These are phyloP conservation scores for Bubo scandiacus DNA, from an alignment of 2,113 vertebrate species.

Conservation along the genomic window DNA sequence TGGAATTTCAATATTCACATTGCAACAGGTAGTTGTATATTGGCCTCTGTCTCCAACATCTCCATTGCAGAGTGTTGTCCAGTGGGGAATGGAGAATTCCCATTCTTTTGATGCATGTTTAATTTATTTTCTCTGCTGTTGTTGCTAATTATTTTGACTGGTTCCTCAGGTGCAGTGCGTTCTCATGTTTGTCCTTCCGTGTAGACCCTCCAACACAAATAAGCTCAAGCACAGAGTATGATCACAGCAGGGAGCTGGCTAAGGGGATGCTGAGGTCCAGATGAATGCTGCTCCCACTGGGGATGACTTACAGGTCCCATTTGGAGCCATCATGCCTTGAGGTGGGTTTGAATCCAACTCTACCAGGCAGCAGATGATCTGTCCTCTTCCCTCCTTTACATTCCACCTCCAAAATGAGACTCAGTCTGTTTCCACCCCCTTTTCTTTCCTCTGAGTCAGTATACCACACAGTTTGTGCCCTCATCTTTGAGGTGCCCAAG, in stretches of 20 bases:
- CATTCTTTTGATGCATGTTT: neutral
- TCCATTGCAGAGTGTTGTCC: neutral
- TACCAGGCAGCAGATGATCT: neutral
- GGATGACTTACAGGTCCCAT: neutral
- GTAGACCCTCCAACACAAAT: neutral
- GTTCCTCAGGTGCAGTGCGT: neutral
- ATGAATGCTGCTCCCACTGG: neutral
- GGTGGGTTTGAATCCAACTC: neutral
- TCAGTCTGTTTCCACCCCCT: neutral
- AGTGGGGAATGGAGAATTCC: neutral
- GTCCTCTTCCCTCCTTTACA: neutral
- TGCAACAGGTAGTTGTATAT: neutral
- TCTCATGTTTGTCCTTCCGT: neutral
- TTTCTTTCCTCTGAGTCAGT: neutral
- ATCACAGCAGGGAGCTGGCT: neutral
- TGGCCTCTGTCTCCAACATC: neutral
- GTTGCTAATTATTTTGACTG: neutral
- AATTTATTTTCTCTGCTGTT: neutral
- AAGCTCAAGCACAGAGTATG: neutral
- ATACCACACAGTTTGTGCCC: neutral
- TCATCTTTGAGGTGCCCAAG: neutral
- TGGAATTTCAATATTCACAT: neutral
- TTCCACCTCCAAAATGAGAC: neutral
- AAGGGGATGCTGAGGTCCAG: neutral
- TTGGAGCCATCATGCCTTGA: neutral